phyloP scores from a whole-genome alignment of 2,113 vertebrate genomes.

The Plecturocebus donacophilus region DNA sequence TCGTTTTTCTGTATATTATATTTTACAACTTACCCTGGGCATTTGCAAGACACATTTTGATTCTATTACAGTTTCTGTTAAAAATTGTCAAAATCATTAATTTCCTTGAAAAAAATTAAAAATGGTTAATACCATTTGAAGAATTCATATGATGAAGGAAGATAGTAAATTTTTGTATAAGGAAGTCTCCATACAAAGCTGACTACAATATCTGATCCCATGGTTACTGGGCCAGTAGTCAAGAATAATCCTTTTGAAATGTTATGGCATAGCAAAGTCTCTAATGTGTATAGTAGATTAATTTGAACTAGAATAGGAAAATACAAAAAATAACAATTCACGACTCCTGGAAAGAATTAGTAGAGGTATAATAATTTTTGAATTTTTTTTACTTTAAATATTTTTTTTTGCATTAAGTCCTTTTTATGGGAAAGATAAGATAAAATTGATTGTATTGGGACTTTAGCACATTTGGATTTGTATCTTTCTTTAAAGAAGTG shows the following conservation, averaged over 20 bases:
- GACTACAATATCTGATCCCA: neutral
- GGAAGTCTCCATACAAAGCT: neutral
- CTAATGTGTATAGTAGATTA: neutral
- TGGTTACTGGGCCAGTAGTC: neutral
- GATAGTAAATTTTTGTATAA: neutral
- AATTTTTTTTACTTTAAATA: neutral
- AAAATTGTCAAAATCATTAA: conserved; percentile 49
- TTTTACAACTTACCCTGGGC: neutral
- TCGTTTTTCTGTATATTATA: neutral
- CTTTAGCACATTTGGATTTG: neutral
- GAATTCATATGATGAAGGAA: neutral
- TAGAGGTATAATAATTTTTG: neutral
- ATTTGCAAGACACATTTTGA: neutral
- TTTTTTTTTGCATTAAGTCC: neutral
- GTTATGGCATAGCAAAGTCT: neutral
- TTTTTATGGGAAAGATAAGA: neutral
- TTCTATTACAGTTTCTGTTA: neutral
- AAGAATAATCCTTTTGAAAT: neutral
- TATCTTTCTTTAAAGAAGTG: neutral
- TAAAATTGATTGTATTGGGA: neutral
- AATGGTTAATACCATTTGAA: neutral
- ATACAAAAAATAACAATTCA: neutral
- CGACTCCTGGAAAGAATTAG: neutral
- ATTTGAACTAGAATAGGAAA: neutral
- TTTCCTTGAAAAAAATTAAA: neutral